phyloP scores from a whole-genome alignment of 2,888 invertebrate genomes.

The Brenthis daphne region DNA sequence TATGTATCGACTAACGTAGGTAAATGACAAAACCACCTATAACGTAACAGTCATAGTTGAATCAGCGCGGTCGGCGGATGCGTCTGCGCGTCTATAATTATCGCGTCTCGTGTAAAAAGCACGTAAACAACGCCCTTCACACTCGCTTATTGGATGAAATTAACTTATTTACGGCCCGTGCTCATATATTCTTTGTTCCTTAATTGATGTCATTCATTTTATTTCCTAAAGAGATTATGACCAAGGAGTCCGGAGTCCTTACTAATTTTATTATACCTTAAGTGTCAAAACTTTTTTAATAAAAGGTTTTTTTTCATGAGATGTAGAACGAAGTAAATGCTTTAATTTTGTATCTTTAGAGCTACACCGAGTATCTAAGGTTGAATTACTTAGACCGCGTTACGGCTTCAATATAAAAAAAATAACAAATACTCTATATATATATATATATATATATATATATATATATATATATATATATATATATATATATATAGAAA shows the following conservation, averaged over 20 bases:
- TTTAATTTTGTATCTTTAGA: too few species aligned
- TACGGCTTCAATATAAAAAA: too few species aligned
- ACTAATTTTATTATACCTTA: neutral
- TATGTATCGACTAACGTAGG: neutral
- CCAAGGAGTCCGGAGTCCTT: neutral
- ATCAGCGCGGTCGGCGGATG: conserved; percentile 39
- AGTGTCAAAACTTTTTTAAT: too few species aligned
- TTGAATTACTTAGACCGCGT: too few species aligned
- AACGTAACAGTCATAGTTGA: conserved; percentile 10
- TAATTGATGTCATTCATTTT: conserved; percentile 4
- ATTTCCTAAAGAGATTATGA: conserved; percentile 5
- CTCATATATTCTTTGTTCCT: conserved; percentile 10
- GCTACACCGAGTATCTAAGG: too few species aligned
- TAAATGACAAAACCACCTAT: neutral
- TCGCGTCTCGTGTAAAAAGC: conserved; percentile 58
- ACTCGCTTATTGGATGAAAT: conserved; percentile 45
- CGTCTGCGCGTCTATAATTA: conserved; percentile 56
- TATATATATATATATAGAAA: too few species aligned
- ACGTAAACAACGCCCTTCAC: conserved; percentile 35
- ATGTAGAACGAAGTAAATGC: too few species aligned
- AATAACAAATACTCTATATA: too few species aligned
- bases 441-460: too few species aligned
- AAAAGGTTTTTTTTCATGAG: too few species aligned
- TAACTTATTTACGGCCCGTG: conserved; percentile 24
- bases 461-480: too few species aligned